Evolutionary conservation across 2,888 invertebrate genomes (phyloP).

Genomic region (Oxytorus armatus): DNA sequence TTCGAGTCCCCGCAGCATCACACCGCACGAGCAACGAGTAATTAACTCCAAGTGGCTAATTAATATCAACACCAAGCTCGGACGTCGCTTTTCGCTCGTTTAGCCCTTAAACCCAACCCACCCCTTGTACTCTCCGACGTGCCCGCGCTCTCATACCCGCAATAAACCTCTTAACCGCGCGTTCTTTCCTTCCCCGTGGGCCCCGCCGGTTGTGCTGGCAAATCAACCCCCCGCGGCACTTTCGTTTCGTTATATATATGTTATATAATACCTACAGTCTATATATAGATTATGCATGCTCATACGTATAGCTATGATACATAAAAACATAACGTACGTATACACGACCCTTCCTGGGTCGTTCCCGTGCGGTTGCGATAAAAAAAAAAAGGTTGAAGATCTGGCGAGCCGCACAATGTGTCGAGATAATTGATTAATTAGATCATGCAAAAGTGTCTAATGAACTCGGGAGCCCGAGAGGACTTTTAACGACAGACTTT

Average conservation of each 20-base stretch:
- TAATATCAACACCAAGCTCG: conserved; percentile 70
- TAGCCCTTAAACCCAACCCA: conserved; percentile 63
- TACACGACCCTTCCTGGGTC: conserved; percentile 9
- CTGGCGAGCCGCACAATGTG: conserved; percentile 44
- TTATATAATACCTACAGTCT: not conserved
- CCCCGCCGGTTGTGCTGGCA: conserved; percentile 40
- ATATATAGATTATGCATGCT: not conserved
- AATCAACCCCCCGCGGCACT: conserved; percentile 40
- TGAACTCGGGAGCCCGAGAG: conserved; percentile 2
- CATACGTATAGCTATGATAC: not conserved
- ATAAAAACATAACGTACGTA: conserved; percentile 8
- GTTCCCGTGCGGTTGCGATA: conserved; percentile 37
- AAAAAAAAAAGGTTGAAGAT: conserved; percentile 53
- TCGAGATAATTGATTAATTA: conserved; percentile 50
- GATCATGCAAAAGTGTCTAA: conserved; percentile 18
- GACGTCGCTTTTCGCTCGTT: conserved; percentile 66
- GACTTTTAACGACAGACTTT: conserved; percentile 1
- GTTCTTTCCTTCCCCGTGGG: conserved; percentile 56
- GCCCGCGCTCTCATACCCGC: conserved; percentile 29
- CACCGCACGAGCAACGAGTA: conserved; percentile 66
- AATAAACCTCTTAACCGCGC: conserved; percentile 61
- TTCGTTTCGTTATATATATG: conserved; percentile 33
- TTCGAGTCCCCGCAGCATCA: conserved; percentile 51
- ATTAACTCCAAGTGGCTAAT: conserved; percentile 74
- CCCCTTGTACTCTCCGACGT: conserved; percentile 18